Conservation (phyloP, 1,140 invertebrate genomes). For the Zaprionus camerounensis region DNA sequence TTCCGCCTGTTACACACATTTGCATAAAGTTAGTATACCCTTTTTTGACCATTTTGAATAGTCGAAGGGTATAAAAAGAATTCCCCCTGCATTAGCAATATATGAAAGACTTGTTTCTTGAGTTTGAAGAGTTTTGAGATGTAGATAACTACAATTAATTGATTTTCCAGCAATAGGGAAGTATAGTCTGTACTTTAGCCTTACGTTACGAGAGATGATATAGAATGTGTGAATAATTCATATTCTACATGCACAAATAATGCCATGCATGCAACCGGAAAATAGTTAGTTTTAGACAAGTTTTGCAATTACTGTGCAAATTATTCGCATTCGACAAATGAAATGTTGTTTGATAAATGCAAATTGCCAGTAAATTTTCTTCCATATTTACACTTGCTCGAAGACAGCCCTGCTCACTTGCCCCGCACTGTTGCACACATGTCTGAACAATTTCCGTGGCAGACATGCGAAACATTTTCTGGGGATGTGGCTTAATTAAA, state of each 20-base stretch:
- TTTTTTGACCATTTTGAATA: no score
- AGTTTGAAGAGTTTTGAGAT: no score
- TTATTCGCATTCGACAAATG: not conserved
- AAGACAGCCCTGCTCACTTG: not conserved
- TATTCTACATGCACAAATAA: not conserved
- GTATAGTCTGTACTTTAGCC: not conserved
- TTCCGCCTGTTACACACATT: no score
- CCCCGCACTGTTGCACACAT: slow-evolving; percentile 11
- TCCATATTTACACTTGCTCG: slow-evolving; percentile 19
- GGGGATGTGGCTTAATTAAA: slow-evolving; percentile 52
- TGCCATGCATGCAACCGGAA: not conserved
- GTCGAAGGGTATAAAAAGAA: no score
- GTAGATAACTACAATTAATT: no score
- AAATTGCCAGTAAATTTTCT: slow-evolving; percentile 19
- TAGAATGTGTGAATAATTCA: not conserved
- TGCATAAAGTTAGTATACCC: no score
- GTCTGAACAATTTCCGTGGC: slow-evolving; percentile 29
- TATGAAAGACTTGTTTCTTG: no score
- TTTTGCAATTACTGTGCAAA: slow-evolving; percentile 7
- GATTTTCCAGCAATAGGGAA: no score
- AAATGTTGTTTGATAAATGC: slow-evolving; percentile 26
- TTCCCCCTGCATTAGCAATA: no score
- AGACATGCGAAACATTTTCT: slow-evolving; percentile 39
- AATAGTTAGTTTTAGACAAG: not conserved
- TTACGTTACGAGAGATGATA: not conserved